These are phyloP conservation scores for Lineus longissimus DNA, from an alignment of 1,140 invertebrate genomes.

Conservation along the genomic window DNA sequence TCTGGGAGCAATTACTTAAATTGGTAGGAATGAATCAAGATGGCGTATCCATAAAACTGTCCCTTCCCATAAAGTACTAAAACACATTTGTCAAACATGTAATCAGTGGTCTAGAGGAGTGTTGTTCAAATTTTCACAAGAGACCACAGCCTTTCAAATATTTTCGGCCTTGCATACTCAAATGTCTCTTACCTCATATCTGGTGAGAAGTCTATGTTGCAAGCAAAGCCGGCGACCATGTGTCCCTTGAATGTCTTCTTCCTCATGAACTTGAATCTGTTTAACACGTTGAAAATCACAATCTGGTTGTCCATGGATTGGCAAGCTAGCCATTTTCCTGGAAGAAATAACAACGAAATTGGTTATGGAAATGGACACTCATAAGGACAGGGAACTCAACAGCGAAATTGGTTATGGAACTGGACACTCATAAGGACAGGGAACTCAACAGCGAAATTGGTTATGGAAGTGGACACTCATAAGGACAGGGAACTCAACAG, in stretches of 20 bases:
- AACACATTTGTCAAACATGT: too few species aligned
- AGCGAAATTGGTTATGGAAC: too few species aligned
- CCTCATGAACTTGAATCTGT: constrained; percentile 94
- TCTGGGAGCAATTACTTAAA: constrained; percentile 9
- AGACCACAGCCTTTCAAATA: background rate
- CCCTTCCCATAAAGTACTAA: too few species aligned
- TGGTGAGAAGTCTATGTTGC: constrained; percentile 93
- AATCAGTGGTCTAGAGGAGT: too few species aligned
- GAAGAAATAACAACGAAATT: constrained; percentile 19
- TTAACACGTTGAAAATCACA: constrained; percentile 93
- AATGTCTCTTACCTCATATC: constrained; percentile 80
- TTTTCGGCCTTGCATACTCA: background rate
- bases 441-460: too few species aligned
- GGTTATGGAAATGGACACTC: too few species aligned
- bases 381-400: too few species aligned
- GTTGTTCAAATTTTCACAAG: background rate
- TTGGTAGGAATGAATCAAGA: too few species aligned
- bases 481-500: too few species aligned
- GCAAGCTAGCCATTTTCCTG: constrained; percentile 93
- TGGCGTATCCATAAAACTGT: too few species aligned
- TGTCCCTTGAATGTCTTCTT: constrained; percentile 98
- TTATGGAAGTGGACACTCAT: too few species aligned
- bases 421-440: too few species aligned
- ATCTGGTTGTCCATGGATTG: constrained; percentile 99
- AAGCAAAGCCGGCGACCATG: constrained; percentile 98